phyloP scores from a whole-genome alignment of 2,113 vertebrate genomes.

The Suricata suricatta region DNA sequence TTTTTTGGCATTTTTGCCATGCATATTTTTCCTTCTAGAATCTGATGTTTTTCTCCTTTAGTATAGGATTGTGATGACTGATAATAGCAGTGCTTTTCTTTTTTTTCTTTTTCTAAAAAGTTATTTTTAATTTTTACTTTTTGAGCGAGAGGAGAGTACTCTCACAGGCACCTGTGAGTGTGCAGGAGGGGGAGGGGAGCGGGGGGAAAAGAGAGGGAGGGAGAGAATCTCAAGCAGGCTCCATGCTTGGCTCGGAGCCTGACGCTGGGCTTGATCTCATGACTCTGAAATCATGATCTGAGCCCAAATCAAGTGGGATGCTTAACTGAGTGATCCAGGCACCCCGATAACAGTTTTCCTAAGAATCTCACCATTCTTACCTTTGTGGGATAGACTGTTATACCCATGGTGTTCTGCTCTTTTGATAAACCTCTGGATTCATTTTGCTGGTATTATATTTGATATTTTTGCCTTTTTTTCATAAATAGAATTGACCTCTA shows the following conservation, averaged over 20 bases:
- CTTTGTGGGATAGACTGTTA: neutral
- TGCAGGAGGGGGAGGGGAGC: no score
- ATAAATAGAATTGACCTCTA: neutral
- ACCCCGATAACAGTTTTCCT: neutral
- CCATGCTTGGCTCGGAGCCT: no score
- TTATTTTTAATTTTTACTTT: no score
- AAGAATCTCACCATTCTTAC: neutral
- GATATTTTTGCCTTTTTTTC: neutral
- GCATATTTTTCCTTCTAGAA: neutral
- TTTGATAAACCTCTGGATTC: neutral
- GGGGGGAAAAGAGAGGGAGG: no score
- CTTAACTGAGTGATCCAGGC: no score
- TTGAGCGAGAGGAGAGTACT: no score
- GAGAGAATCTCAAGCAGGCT: no score
- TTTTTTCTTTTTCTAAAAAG: no score
- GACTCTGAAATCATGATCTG: no score
- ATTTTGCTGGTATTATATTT: neutral
- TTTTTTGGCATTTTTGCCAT: constrained; percentile 13
- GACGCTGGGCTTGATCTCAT: no score
- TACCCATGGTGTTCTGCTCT: neutral
- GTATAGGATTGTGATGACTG: neutral
- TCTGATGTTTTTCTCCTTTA: neutral
- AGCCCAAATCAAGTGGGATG: no score
- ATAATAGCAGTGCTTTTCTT: neutral
- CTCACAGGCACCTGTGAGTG: no score